phyloP scores from a whole-genome alignment of 2,888 invertebrate species.

The Leptopilina myrica region DNA sequence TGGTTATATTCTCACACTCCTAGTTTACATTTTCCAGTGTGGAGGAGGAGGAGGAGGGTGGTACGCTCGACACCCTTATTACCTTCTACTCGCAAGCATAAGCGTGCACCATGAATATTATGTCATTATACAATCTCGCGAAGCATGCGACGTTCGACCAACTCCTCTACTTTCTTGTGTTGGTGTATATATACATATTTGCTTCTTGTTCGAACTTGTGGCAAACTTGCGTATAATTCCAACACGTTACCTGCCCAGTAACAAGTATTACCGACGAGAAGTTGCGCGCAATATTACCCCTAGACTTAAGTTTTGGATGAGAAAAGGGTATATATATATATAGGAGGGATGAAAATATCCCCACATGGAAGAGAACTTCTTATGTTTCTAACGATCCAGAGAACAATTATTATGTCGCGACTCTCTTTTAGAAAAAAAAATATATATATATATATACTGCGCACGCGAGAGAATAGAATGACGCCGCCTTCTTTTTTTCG shows the following conservation, averaged over 20 bases:
- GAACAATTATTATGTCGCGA: slow-evolving; percentile 19
- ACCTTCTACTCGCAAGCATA: slow-evolving; percentile 65
- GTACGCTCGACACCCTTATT: slow-evolving; percentile 67
- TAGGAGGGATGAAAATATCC: not conserved
- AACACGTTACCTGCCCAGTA: slow-evolving; percentile 44
- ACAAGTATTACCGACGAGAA: slow-evolving; percentile 23
- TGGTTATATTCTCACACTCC: too few relatives aligned
- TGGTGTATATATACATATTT: slow-evolving; percentile 34
- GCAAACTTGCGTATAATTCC: slow-evolving; percentile 50
- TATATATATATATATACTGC: not conserved
- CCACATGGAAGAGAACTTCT: not conserved
- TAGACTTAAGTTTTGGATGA: not conserved
- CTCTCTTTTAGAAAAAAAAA: not conserved
- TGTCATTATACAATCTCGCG: slow-evolving; percentile 75
- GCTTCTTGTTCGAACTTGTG: slow-evolving; percentile 49
- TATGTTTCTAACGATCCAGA: not conserved
- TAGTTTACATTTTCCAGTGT: slow-evolving; percentile 36
- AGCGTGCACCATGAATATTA: slow-evolving; percentile 73
- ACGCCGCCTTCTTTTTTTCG: slow-evolving; percentile 3
- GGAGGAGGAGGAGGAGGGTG: slow-evolving; percentile 46
- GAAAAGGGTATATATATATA: too few relatives aligned
- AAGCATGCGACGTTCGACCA: slow-evolving; percentile 69
- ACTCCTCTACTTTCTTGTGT: slow-evolving; percentile 45
- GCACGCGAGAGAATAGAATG: slow-evolving; percentile 27
- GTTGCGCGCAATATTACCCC: not conserved